These are phyloP conservation scores for Nothocercus nigrocapillus DNA, from an alignment of 2,113 vertebrate genomes.

Conservation along the genomic window DNA sequence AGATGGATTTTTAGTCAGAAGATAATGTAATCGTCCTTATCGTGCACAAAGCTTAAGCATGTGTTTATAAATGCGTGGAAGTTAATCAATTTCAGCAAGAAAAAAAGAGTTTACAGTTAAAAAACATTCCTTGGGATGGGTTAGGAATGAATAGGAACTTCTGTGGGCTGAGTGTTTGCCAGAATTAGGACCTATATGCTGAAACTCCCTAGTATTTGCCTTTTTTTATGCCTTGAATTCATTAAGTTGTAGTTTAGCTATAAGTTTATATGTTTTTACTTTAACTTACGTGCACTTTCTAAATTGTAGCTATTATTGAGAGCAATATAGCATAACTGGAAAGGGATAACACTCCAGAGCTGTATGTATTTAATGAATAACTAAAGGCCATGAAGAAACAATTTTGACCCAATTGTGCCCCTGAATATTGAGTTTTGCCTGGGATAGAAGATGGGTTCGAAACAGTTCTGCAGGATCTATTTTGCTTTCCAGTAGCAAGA, in stretches of 20 bases:
- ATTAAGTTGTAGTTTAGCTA: background rate
- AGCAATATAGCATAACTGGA: slow-evolving; percentile 28
- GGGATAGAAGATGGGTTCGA: background rate
- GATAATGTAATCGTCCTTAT: background rate
- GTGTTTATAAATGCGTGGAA: background rate
- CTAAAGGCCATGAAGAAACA: slow-evolving; percentile 39
- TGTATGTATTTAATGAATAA: slow-evolving; percentile 37
- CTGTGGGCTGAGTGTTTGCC: background rate
- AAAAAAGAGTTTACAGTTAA: background rate
- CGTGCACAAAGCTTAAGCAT: background rate
- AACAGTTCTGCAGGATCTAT: slow-evolving; percentile 30
- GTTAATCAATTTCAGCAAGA: background rate
- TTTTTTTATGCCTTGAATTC: background rate
- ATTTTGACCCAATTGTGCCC: slow-evolving; percentile 21
- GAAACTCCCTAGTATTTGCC: background rate
- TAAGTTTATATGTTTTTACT: slow-evolving; percentile 26
- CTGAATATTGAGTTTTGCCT: slow-evolving; percentile 48
- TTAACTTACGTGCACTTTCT: background rate
- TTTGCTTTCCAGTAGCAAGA: background rate
- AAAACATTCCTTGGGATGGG: background rate
- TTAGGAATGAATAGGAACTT: background rate
- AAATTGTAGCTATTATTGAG: slow-evolving; percentile 22
- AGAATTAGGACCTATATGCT: background rate
- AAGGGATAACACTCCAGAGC: background rate
- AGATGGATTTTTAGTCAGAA: background rate